Percentiles rank a stretch among this genome's conserved stretches.
Conservation (phyloP, 2,888 invertebrate species). For the Zaprionus lineosus region DNA sequence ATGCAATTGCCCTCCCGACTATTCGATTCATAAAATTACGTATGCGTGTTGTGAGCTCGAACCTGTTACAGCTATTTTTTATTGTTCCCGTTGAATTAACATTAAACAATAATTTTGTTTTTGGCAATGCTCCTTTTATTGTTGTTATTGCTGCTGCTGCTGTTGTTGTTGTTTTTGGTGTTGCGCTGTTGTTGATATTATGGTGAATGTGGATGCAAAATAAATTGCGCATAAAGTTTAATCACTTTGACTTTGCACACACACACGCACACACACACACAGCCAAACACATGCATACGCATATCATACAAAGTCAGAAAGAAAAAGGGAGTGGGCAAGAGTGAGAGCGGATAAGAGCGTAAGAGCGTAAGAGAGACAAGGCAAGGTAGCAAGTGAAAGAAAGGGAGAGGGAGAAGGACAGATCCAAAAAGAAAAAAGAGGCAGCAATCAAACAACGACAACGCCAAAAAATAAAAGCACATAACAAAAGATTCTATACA, state of each 20-base stretch:
- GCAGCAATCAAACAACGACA: slow-evolving; percentile 52
- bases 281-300: not conserved
- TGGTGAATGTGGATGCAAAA: slow-evolving; percentile 77
- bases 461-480: slow-evolving; percentile 68
- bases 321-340: not conserved
- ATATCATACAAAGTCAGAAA: slow-evolving; percentile 4
- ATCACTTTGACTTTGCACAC: slow-evolving; percentile 78
- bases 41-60: slow-evolving; percentile 44
- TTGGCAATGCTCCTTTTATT: slow-evolving; percentile 2
- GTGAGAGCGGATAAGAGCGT: not conserved
- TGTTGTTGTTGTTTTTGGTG: slow-evolving; percentile 34
- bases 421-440: slow-evolving; percentile 27
- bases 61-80: slow-evolving; percentile 51
- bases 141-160: not conserved
- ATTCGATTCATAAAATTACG: slow-evolving; percentile 45
- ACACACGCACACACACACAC: slow-evolving; percentile 21
- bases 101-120: slow-evolving; percentile 55
- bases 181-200: slow-evolving; percentile 46
- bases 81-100: slow-evolving; percentile 35
- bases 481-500: slow-evolving; percentile 71
- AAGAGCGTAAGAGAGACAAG: not conserved
- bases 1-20: slow-evolving; percentile 30
- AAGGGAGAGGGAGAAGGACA: too few species aligned
- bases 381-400: too few species aligned
- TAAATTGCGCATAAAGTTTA: slow-evolving; percentile 82